Evolutionary conservation across 1,140 invertebrate genomes (phyloP), one percentile per base, ranked within the genome.

Genomic region (Cataglyphis hispanica): DNA sequence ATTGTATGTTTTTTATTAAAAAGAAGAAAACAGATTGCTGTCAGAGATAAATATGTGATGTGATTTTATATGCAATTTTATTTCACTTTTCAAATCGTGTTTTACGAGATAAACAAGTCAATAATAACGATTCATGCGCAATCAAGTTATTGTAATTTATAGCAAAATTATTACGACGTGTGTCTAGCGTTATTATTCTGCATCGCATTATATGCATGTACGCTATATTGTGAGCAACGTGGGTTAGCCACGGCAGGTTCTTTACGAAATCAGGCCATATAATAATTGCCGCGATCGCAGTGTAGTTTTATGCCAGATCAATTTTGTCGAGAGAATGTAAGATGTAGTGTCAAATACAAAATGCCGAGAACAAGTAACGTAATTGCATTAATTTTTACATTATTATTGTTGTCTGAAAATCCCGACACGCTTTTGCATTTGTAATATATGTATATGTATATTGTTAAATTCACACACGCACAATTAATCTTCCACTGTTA

Each of bases 171-270:
- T 89, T 87, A 64, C 80, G 1, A 72, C 58, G 67, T 43, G 43
- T 78, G 84, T 85, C 60, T 60, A 46, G 27, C 86, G 69, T 90
- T 89, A 90, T 90, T 81, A 85, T 90, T 90, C 61, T 16, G 69
- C 72, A 89, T 85, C 88, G 86, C 72, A 64, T 90, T 89, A 89
- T 87, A 85, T 87, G 81, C 87, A n/a, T n/a, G n/a, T 87, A 81
- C 63, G 83, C 56, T 77, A 84, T 40, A 40, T 87, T 78, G 76
- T 72, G 74, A 53, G 61, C 87, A 37, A 53, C 16, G 74, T 60
- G 60, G 69, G 22, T 8, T 58, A 58, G 56, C 27, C 70, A 37
- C 27, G 27, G 61, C 58, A 80, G 58, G 60, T 89, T 67, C 70
- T 86, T 69, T 53, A 64, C 80, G 81, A 85, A 87, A 90, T 90